Conservation (phyloP, 1,140 invertebrate species). For the Bombus picipes region DNA sequence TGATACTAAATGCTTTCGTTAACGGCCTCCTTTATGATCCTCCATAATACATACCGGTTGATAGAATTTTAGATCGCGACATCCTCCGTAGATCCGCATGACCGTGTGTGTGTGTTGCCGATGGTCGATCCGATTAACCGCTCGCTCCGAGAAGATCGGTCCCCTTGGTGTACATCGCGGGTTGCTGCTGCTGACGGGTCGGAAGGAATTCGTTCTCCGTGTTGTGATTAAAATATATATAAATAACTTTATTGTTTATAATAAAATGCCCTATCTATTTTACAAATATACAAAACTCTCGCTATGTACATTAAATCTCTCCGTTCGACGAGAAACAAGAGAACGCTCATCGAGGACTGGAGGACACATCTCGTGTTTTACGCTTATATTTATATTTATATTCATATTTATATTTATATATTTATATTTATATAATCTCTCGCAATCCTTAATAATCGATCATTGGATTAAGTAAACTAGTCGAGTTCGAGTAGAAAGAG, state of each 20-base stretch:
- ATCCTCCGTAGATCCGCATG: not conserved
- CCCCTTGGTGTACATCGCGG: not conserved
- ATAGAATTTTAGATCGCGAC: slow-evolving; percentile 50
- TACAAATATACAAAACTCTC: slow-evolving; percentile 72
- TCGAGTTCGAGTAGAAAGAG: slow-evolving; percentile 68
- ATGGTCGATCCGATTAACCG: slow-evolving; percentile 15
- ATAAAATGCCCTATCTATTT: slow-evolving; percentile 72
- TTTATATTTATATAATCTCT: slow-evolving; percentile 24
- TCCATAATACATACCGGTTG: slow-evolving; percentile 54
- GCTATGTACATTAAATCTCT: slow-evolving; percentile 65
- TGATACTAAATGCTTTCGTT: slow-evolving; percentile 25
- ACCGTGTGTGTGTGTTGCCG: not conserved
- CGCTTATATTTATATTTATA: slow-evolving; percentile 35
- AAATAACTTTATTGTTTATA: slow-evolving; percentile 73
- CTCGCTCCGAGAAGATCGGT: slow-evolving; percentile 18
- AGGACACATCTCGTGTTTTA: slow-evolving; percentile 21
- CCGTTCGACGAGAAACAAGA: slow-evolving; percentile 30
- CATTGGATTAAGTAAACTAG: slow-evolving; percentile 67
- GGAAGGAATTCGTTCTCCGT: slow-evolving; percentile 36
- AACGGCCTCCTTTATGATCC: not conserved
- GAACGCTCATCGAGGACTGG: slow-evolving; percentile 35
- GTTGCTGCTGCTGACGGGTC: not conserved
- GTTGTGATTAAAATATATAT: slow-evolving; percentile 72
- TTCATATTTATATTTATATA: slow-evolving; percentile 24
- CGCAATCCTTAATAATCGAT: slow-evolving; percentile 60